Evolutionary conservation across 2,797 vertebrate species (phyloP).

Genomic region (Scarus forsteni): DNA sequence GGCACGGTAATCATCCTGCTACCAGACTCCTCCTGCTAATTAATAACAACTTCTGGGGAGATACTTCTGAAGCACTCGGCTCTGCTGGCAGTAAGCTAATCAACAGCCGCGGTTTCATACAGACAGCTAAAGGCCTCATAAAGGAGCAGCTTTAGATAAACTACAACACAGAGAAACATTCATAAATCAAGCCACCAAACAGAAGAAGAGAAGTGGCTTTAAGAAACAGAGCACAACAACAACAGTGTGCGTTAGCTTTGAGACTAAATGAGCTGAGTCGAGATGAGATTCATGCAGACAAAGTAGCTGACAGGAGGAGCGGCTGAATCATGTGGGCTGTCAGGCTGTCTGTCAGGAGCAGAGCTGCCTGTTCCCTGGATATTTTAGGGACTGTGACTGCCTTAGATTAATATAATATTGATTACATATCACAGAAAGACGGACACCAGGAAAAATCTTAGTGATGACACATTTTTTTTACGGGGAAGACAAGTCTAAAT

Average conservation of each 20-base stretch:
- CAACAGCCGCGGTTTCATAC: slow-evolving; percentile 34
- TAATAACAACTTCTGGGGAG: slow-evolving; percentile 80
- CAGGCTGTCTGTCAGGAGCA: slow-evolving; percentile 38
- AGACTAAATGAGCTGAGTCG: slow-evolving; percentile 33
- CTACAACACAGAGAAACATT: slow-evolving; percentile 34
- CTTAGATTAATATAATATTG: slow-evolving; percentile 25
- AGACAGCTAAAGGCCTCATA: slow-evolving; percentile 45
- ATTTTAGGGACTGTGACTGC: slow-evolving; percentile 34
- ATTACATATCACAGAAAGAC: slow-evolving; percentile 25
- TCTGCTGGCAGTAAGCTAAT: slow-evolving; percentile 75
- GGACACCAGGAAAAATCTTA: slow-evolving; percentile 4
- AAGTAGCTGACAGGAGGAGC: slow-evolving; percentile 38
- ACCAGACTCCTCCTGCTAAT: slow-evolving; percentile 81
- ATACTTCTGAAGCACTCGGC: slow-evolving; percentile 78
- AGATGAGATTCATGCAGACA: slow-evolving; percentile 50
- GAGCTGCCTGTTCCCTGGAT: slow-evolving; percentile 29
- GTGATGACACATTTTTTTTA: neutral
- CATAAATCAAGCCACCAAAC: slow-evolving; percentile 33
- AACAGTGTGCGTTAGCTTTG: slow-evolving; percentile 8
- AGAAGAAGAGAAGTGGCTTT: slow-evolving; percentile 8
- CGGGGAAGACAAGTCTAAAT: neutral
- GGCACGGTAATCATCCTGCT: slow-evolving; percentile 76
- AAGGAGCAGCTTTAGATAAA: slow-evolving; percentile 56
- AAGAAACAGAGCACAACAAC: slow-evolving; percentile 18
- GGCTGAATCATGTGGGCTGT: slow-evolving; percentile 54